Conservation (phyloP, 1,140 invertebrate species). For the Neoseiulus cucumeris region DNA sequence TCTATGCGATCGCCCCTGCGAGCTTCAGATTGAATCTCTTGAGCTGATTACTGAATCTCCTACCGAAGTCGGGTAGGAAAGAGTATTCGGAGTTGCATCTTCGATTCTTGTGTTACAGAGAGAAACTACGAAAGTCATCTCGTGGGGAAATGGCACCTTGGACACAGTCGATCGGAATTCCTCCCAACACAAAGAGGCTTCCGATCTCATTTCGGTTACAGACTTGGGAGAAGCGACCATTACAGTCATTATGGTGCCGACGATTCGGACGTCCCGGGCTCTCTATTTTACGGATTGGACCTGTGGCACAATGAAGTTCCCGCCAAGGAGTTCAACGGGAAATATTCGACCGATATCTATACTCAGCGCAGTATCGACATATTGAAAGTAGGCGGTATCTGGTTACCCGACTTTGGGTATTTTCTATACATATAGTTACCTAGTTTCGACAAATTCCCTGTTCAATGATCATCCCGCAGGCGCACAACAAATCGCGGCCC, state of each 20-base stretch:
- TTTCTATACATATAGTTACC: no score
- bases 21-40: no score
- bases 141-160: conserved; percentile 47
- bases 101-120: no score
- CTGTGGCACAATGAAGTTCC: conserved; percentile 44
- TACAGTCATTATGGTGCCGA: conserved; percentile 38
- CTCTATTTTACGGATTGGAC: background rate
- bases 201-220: conserved; percentile 59
- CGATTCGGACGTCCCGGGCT: background rate
- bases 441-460: no score
- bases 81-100: no score
- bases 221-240: conserved; percentile 58
- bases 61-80: no score
- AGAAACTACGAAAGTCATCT: conserved; percentile 2
- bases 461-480: background rate
- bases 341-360: conserved; percentile 63
- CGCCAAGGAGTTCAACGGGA: conserved; percentile 47
- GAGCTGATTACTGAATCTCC: no score
- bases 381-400: conserved; percentile 39
- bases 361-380: conserved; percentile 47
- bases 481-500: conserved; percentile 29
- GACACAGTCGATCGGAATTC: conserved; percentile 43
- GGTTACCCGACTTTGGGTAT: no score
- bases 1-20: no score
- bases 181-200: conserved; percentile 57